These are phyloP conservation scores for Lanistes nyassanus DNA, from an alignment of 1,140 invertebrate genomes.

Conservation along the genomic window DNA sequence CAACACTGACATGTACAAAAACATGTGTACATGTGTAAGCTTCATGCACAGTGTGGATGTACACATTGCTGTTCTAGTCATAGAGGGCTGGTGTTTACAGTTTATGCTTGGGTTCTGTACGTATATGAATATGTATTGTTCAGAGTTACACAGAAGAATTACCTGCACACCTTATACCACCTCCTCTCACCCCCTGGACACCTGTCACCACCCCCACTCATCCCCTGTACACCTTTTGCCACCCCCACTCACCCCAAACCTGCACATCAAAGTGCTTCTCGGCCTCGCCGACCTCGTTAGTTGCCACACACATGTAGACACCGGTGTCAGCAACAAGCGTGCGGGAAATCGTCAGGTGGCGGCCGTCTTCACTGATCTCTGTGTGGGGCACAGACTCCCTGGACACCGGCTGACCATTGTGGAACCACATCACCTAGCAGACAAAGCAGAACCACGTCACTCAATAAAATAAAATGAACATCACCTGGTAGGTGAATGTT, in stretches of 20 bases:
- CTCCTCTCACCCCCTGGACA: background rate
- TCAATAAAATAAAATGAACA: too few relatives aligned
- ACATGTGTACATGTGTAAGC: background rate
- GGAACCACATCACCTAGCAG: constrained; percentile 62
- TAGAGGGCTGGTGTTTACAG: too few relatives aligned
- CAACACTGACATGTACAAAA: background rate
- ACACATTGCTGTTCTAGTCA: too few relatives aligned
- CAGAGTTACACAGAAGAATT: too few relatives aligned
- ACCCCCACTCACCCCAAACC: constrained; percentile 55
- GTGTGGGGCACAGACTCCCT: constrained; percentile 27
- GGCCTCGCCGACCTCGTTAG: constrained; percentile 63
- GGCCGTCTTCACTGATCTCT: constrained; percentile 25
- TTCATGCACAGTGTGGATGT: too few relatives aligned
- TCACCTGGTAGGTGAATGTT: too few relatives aligned
- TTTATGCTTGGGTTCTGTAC: too few relatives aligned
- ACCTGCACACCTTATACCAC: background rate
- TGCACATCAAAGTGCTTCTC: constrained; percentile 61
- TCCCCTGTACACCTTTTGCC: background rate
- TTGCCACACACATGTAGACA: constrained; percentile 48
- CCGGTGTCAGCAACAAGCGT: constrained; percentile 44
- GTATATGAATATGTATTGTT: too few relatives aligned
- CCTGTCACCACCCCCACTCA: background rate
- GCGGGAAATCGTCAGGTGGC: constrained; percentile 37
- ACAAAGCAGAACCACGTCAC: background rate
- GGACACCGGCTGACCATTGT: constrained; percentile 43